These are phyloP conservation scores for Apomyelois bistriatella DNA, from an alignment of 2,888 invertebrate species.

Conservation along the genomic window DNA sequence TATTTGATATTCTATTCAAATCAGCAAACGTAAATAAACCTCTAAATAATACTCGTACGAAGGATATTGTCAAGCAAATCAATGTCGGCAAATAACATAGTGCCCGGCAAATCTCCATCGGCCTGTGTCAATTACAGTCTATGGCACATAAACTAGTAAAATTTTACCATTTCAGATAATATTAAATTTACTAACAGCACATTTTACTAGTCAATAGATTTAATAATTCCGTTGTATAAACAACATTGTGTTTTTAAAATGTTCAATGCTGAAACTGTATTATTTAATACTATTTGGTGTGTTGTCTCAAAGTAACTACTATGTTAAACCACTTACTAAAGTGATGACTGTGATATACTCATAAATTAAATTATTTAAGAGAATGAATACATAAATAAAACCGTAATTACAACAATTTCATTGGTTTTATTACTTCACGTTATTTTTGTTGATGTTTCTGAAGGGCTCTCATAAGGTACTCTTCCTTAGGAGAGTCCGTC, in stretches of 20 bases:
- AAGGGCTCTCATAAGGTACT: too few species aligned
- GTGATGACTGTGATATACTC: slow-evolving; percentile 79
- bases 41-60: too few species aligned
- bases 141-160: too few species aligned
- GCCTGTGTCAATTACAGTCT: too few species aligned
- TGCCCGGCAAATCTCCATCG: too few species aligned
- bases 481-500: too few species aligned
- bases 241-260: neutral
- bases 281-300: slow-evolving; percentile 26
- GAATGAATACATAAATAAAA: slow-evolving; percentile 61
- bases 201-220: slow-evolving; percentile 21
- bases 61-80: too few species aligned
- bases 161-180: too few species aligned
- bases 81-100: too few species aligned
- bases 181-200: neutral
- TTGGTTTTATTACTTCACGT: slow-evolving; percentile 29
- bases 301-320: slow-evolving; percentile 43
- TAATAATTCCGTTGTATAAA: neutral
- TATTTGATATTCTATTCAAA: too few species aligned
- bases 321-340: slow-evolving; percentile 72
- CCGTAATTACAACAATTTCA: slow-evolving; percentile 36
- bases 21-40: too few species aligned
- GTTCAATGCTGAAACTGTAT: slow-evolving; percentile 11
- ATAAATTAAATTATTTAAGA: slow-evolving; percentile 59
- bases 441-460: slow-evolving; percentile 8